Conservation (phyloP, 1,140 invertebrate genomes). For the Neomicropteryx cornuta region DNA sequence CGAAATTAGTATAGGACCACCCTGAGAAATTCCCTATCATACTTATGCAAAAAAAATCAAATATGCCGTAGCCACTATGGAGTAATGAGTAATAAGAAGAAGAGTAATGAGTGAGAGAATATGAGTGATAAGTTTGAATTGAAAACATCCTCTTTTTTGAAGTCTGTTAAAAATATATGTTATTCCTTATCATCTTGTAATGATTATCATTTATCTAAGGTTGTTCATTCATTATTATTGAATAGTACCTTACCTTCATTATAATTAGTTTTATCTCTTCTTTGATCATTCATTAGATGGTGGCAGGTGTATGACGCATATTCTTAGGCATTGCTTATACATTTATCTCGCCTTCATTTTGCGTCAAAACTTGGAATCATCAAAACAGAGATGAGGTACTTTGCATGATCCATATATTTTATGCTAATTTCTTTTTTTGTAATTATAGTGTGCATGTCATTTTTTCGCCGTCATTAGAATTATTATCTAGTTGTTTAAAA, state of each 20-base stretch:
- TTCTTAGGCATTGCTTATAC: slow-evolving; percentile 39
- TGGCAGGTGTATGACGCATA: slow-evolving; percentile 42
- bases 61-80: no score
- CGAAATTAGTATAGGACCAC: no score
- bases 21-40: no score
- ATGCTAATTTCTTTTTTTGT: slow-evolving; percentile 12
- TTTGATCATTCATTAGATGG: slow-evolving; percentile 29
- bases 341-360: slow-evolving; percentile 37
- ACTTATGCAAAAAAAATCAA: no score
- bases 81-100: no score
- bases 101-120: no score
- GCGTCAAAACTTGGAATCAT: slow-evolving; percentile 24
- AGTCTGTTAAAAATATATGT: not conserved
- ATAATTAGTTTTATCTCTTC: not conserved
- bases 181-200: not conserved
- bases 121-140: not conserved
- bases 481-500: not conserved
- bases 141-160: not conserved
- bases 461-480: not conserved
- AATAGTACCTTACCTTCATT: slow-evolving; percentile 14
- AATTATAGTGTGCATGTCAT: slow-evolving; percentile 1
- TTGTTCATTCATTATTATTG: no score
- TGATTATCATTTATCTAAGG: slow-evolving; percentile 4
- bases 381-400: slow-evolving; percentile 29
- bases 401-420: slow-evolving; percentile 16